Evolutionary conservation across 2,797 vertebrate species (phyloP).

Genomic region (Gymnodraco acuticeps): DNA sequence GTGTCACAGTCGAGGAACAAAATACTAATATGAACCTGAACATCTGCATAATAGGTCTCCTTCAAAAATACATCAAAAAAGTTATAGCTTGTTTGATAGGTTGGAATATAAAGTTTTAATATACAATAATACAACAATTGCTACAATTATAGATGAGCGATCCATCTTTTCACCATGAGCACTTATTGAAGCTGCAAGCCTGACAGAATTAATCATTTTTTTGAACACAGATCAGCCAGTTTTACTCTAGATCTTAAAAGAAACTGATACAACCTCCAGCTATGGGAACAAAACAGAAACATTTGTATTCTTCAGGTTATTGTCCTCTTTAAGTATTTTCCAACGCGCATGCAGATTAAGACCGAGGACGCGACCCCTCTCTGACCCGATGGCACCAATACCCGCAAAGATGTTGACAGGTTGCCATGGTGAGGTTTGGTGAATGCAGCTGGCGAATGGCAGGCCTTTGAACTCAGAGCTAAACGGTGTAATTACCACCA

Average conservation of each 20-base stretch:
- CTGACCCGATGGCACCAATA: conserved; percentile 48
- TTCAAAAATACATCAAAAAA: too few relatives aligned
- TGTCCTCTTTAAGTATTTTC: conserved; percentile 9
- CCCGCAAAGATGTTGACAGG: conserved; percentile 74
- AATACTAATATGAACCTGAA: too few relatives aligned
- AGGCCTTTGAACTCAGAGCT: conserved; percentile 74
- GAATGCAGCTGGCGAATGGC: conserved; percentile 55
- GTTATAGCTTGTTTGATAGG: too few relatives aligned
- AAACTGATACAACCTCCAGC: neutral
- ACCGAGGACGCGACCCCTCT: conserved; percentile 29
- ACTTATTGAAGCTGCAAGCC: neutral
- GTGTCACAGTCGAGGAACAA: too few relatives aligned
- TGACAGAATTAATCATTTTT: neutral
- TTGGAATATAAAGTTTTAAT: too few relatives aligned
- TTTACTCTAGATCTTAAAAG: neutral
- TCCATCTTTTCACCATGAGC: too few relatives aligned
- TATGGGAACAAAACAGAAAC: neutral
- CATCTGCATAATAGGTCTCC: too few relatives aligned
- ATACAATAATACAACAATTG: too few relatives aligned
- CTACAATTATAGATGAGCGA: neutral
- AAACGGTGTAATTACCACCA: conserved; percentile 83
- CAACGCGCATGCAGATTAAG: conserved; percentile 11
- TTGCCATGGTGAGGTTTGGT: conserved; percentile 79
- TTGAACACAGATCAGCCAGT: neutral
- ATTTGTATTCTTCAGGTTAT: neutral